phyloP scores from a whole-genome alignment of 2,113 vertebrate species.

The Myxocyprinus asiaticus region DNA sequence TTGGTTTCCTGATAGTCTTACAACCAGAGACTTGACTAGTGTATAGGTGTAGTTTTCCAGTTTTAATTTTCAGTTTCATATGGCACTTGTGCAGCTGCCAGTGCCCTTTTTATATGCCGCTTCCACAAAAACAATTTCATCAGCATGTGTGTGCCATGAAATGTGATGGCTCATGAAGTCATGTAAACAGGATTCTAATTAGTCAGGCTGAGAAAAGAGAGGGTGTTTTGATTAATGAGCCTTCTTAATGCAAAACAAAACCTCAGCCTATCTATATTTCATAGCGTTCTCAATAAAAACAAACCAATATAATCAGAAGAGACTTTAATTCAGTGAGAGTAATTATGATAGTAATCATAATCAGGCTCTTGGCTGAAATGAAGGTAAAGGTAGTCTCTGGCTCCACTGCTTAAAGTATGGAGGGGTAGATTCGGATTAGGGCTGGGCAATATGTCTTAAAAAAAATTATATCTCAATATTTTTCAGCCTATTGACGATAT shows the following conservation, averaged over 20 bases:
- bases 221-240: background rate
- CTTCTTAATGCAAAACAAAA: background rate
- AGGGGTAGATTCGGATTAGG: no score
- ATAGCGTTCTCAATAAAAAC: background rate
- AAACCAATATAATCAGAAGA: conserved; percentile 16
- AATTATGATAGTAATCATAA: background rate
- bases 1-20: no score
- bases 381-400: no score
- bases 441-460: no score
- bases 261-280: background rate
- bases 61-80: background rate
- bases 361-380: background rate
- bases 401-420: no score
- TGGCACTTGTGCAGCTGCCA: conserved; percentile 4
- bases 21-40: background rate
- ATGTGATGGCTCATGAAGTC: background rate
- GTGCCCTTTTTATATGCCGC: background rate
- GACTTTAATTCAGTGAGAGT: background rate
- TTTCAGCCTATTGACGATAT: no score
- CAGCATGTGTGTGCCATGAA: conserved; percentile 3
- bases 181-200: background rate
- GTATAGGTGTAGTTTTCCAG: conserved; percentile 11
- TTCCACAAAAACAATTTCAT: no score
- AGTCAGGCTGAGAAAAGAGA: background rate
- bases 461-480: no score